Evolutionary conservation across 2,113 vertebrate genomes (phyloP).

Genomic region (Lepisosteus oculatus): DNA sequence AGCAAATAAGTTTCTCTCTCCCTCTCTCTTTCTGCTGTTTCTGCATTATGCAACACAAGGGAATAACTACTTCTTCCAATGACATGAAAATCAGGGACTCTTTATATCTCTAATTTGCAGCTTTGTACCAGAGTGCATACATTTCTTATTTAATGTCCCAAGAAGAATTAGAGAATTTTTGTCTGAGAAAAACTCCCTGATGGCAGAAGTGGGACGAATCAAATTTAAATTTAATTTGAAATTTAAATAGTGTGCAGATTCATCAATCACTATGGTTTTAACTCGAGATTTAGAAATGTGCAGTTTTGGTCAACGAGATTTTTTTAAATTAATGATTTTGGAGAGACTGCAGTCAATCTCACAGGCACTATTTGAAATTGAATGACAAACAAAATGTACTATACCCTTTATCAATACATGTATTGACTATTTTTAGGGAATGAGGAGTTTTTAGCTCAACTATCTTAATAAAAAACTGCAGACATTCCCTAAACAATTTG

Average conservation of each 20-base stretch:
- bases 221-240: background rate
- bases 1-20: background rate
- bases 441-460: too few relatives aligned
- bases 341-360: too few relatives aligned
- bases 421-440: too few relatives aligned
- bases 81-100: background rate
- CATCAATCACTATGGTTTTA: background rate
- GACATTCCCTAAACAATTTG: too few relatives aligned
- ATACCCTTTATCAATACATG: too few relatives aligned
- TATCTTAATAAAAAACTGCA: too few relatives aligned
- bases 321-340: too few relatives aligned
- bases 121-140: background rate
- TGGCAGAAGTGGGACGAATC: background rate
- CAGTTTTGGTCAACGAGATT: background rate
- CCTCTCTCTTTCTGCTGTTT: constrained; percentile 27
- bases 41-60: background rate
- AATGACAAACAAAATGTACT: too few relatives aligned
- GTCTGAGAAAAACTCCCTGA: background rate
- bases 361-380: too few relatives aligned
- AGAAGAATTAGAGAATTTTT: background rate
- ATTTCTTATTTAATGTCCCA: background rate
- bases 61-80: background rate
- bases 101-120: constrained; percentile 1
- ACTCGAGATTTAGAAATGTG: background rate
- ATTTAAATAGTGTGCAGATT: background rate